Conservation (phyloP, 2,113 vertebrate genomes). For the Dromaius novaehollandiae region DNA sequence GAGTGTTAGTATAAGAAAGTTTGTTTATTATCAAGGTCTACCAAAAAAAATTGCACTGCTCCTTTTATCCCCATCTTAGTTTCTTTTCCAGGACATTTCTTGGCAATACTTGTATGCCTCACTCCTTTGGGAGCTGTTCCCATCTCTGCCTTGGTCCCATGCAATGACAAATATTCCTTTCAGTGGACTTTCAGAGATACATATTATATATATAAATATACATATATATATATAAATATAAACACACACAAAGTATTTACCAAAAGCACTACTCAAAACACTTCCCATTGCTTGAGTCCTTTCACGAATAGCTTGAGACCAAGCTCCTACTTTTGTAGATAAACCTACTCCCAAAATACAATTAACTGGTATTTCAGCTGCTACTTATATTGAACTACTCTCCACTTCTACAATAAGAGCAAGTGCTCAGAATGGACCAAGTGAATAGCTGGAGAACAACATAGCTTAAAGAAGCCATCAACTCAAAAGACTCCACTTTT, state of each 20-base stretch:
- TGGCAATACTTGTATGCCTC: neutral
- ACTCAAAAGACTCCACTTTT: rapidly evolving
- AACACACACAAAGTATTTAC: neutral
- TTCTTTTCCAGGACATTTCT: neutral
- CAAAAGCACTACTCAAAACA: neutral
- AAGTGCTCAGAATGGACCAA: neutral
- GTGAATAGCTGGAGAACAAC: neutral
- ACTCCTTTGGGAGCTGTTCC: neutral
- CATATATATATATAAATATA: neutral
- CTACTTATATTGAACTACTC: neutral
- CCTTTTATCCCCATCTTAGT: neutral
- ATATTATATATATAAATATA: too few species aligned
- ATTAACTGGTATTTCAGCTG: neutral
- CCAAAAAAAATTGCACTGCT: neutral
- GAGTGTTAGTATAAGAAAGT: neutral
- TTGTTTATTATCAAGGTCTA: neutral
- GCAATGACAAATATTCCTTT: neutral
- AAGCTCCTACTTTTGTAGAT: neutral
- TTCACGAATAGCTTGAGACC: neutral
- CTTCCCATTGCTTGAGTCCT: neutral
- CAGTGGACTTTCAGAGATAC: neutral
- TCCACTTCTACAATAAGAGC: neutral
- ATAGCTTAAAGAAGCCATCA: neutral
- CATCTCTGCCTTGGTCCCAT: neutral
- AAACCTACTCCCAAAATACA: neutral